These are phyloP conservation scores for Carpatolechia fugitivella DNA, from an alignment of 2,888 invertebrate genomes.

Conservation along the genomic window DNA sequence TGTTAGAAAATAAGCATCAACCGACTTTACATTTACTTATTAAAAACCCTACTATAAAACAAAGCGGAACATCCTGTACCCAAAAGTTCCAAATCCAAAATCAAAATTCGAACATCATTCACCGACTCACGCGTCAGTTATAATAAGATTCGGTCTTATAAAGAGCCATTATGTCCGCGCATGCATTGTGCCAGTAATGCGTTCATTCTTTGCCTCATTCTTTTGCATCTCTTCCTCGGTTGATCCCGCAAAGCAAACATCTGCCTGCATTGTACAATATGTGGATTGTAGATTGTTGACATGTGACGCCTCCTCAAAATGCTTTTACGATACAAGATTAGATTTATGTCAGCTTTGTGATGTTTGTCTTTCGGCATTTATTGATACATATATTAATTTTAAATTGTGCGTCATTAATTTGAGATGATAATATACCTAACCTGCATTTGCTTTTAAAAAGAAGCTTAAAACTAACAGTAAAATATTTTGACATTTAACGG, in stretches of 20 bases:
- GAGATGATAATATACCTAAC: too few relatives aligned
- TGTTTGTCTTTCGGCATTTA: constrained; percentile 16
- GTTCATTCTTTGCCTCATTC: constrained; percentile 40
- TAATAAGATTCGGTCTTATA: constrained; percentile 62
- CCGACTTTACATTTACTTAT: background rate
- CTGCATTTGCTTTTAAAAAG: too few relatives aligned
- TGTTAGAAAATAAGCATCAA: background rate
- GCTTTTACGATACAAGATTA: constrained; percentile 18
- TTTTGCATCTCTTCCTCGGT: constrained; percentile 31
- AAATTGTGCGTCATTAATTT: too few relatives aligned
- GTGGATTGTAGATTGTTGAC: constrained; percentile 40
- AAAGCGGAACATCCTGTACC: background rate
- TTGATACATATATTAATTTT: background rate
- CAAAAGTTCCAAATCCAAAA: constrained; percentile 17
- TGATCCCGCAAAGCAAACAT: constrained; percentile 25
- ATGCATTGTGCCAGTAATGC: constrained; percentile 52
- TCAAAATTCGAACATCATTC: constrained; percentile 16
- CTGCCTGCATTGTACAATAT: constrained; percentile 22
- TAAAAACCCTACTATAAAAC: too few relatives aligned
- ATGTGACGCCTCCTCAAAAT: constrained; percentile 38
- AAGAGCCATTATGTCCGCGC: constrained; percentile 52
- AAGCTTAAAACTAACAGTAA: too few relatives aligned
- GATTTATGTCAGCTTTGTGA: constrained; percentile 23
- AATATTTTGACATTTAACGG: too few relatives aligned
- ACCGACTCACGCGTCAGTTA: constrained; percentile 46